Evolutionary conservation across 2,113 vertebrate genomes (phyloP), one percentile per base, ranked within the genome.

Genomic region (Psilopogon haemacephalus): DNA sequence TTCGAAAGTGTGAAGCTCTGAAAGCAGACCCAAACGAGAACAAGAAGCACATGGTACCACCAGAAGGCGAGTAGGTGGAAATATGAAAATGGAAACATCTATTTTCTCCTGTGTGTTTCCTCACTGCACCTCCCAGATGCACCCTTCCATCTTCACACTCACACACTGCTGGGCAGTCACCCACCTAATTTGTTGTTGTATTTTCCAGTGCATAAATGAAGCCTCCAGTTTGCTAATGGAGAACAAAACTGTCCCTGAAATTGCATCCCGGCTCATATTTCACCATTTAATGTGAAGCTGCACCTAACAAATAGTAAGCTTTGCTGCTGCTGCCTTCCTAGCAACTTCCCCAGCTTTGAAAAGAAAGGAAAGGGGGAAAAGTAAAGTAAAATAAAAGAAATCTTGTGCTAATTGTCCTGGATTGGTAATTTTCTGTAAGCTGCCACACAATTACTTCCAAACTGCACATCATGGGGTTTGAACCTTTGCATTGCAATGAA

Each of bases 11-110:
- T 84, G 60, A 40, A 76, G 73, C 28, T 52, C 55, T 21, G 21
- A 93, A 97, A 93, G 92, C 86, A 91, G 58, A 96, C 26, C 58
- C 79, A 92, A 78, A 81, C 11, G 44, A 95, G 73, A 91, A 93
- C 95, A 95, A 91, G 73, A 96, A 63, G 91, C 94, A 97, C 96
- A 97, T 95, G 96, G 78, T 86, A 93, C 62, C 77, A 93, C 78
- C 97, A 98, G 94, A 97, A 97, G 97, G 96, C 94, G 90, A 89
- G 97, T 98, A 97, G 97, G 96, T 93, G 96, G 95, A 64, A 94
- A 97, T 95, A 98, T 94, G 96, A 96, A 97, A 97, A 97, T 60
- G 78, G 76, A 94, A 93, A 83, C 82, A 93, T 96, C 96, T 96
- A 90, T 91, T 96, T 89, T 95, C 85, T 96, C 93, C 73, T 83